Base-by-base conservation (phyloP, 2,888 invertebrate genomes). In the Nomada lathburiana region DNA sequence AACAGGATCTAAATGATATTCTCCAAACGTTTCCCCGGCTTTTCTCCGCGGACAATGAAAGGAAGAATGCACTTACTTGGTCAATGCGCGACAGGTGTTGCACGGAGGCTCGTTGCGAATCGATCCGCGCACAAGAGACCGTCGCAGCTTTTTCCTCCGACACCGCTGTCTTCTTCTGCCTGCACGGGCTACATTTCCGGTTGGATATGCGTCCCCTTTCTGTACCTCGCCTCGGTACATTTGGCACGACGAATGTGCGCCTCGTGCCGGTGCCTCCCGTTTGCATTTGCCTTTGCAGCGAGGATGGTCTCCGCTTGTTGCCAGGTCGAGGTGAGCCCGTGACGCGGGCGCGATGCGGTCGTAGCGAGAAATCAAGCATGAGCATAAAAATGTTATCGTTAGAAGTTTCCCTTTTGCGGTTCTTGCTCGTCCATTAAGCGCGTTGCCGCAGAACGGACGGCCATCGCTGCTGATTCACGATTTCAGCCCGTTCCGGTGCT, bases 281-380 rank as follows among this genome's bases (percentile, higher is more conserved):
- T 55, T 71, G 20, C 52, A 50, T 62, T 68, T 67, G 44, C 52
- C 67, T 67, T 64, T 69, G 50, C 73, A 52, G 64, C 53, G 75
- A 68, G 68, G 84, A 81, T 81, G 86, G 86, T 81, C 86, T 80
- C 59, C 78, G 76, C 70, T 75, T 86, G 86, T 87, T 87, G 86
- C 86, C 86, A 86, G 55, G 86, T 82, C 79, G 73, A 36, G 55
- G 20, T 29, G 36, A 18, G 53, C 29, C 53, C 53, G 69, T 42
- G 50, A 75, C 85, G 85, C 85, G 76, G 78, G 80, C 76, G 75
- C 55, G 42, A 53, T 18, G 55, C 55, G 60, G 60, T 70, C 81
- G 57, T 23, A 44, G 23, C 76, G 76, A 60, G 68, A 83, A 83
- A 76, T 76, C 53, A 68, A 70, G 36, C 62, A 68, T 44, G 59